Evolutionary conservation across 1,140 invertebrate genomes (phyloP).

Genomic region (Brachionus paranguensis): DNA sequence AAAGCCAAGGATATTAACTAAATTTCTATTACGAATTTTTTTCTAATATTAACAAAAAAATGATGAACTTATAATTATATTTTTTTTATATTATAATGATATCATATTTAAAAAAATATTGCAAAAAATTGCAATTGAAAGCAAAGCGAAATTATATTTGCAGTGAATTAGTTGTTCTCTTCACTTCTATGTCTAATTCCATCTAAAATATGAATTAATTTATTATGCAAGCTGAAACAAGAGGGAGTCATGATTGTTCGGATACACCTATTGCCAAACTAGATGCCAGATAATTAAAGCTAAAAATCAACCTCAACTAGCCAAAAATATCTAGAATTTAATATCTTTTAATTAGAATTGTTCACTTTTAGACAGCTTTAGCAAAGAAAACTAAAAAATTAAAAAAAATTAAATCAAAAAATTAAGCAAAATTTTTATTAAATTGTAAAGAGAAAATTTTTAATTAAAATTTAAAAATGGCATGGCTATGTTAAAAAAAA

Average conservation of each 20-base stretch:
- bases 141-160: constrained; percentile 35
- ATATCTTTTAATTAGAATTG: background rate
- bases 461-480: no score
- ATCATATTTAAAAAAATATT: constrained; percentile 2
- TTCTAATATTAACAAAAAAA: background rate
- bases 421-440: no score
- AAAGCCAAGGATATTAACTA: constrained; percentile 25
- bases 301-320: background rate
- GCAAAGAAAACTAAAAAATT: no score
- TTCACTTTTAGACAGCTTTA: no score
- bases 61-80: constrained; percentile 29
- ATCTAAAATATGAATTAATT: background rate
- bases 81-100: constrained; percentile 31
- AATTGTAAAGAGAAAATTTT: no score
- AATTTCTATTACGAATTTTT: background rate
- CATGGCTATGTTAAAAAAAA: no score
- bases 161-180: background rate
- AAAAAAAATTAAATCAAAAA: no score
- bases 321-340: no score
- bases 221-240: background rate
- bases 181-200: background rate
- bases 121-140: constrained; percentile 3
- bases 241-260: background rate
- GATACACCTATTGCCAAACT: background rate
- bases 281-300: background rate